Conservation (phyloP, 2,797 vertebrate species). For the Acanthurus tractus region DNA sequence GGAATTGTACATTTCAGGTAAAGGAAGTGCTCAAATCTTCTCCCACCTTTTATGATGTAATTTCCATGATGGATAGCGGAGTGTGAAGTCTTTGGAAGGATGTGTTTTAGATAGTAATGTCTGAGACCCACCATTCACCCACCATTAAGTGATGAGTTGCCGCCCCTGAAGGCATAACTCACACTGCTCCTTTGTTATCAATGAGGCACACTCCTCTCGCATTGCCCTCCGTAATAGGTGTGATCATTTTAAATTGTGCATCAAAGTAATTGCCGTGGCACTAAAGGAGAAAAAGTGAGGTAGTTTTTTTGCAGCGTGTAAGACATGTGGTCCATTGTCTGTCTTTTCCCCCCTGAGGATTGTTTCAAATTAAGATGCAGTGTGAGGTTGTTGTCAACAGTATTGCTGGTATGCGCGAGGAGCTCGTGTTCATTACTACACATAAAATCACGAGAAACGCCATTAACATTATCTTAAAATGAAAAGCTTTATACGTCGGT, state of each 20-base stretch:
- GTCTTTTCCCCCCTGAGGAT: slow-evolving; percentile 32
- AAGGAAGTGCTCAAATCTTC: slow-evolving; percentile 46
- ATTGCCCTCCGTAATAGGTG: slow-evolving; percentile 73
- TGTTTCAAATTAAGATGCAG: slow-evolving; percentile 59
- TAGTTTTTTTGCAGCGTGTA: slow-evolving; percentile 23
- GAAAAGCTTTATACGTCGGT: neutral
- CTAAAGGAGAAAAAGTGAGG: slow-evolving; percentile 54
- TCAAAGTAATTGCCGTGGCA: slow-evolving; percentile 66
- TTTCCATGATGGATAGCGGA: slow-evolving; percentile 65
- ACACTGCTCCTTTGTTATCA: slow-evolving; percentile 76
- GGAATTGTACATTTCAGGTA: slow-evolving; percentile 47
- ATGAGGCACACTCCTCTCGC: slow-evolving; percentile 58
- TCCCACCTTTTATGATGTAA: slow-evolving; percentile 52
- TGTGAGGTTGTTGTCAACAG: slow-evolving; percentile 30
- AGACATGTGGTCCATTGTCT: slow-evolving; percentile 51
- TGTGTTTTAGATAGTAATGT: slow-evolving; percentile 67
- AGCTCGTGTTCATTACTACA: slow-evolving; percentile 33
- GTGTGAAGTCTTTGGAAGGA: slow-evolving; percentile 61
- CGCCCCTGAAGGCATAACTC: slow-evolving; percentile 69
- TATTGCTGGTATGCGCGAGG: slow-evolving; percentile 16
- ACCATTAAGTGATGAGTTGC: slow-evolving; percentile 69
- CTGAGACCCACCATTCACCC: slow-evolving; percentile 65
- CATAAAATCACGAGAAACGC: slow-evolving; percentile 11
- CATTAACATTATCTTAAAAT: neutral
- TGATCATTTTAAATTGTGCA: slow-evolving; percentile 74